Conservation (phyloP, 1,140 invertebrate genomes). For the Nephila pilipes region DNA sequence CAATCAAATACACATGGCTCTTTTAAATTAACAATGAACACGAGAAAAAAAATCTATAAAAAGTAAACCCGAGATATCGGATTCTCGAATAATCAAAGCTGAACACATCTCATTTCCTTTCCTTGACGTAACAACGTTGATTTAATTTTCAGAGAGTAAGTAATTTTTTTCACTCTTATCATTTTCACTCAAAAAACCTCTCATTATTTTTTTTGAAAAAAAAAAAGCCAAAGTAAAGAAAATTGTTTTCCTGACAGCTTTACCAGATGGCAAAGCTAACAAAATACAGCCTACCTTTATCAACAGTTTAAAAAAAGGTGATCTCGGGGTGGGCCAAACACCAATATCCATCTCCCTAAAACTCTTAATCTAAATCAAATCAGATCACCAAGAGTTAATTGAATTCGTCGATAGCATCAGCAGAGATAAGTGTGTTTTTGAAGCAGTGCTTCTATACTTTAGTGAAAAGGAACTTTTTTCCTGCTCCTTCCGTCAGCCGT, state of each 20-base stretch:
- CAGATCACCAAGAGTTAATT: constrained; percentile 26
- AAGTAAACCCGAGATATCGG: too few relatives aligned
- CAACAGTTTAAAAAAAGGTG: neutral
- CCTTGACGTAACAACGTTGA: neutral
- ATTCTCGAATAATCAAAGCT: too few relatives aligned
- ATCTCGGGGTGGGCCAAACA: neutral
- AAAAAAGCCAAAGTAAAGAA: neutral
- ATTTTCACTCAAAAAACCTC: neutral
- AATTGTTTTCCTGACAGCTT: neutral
- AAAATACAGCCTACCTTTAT: neutral
- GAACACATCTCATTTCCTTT: neutral
- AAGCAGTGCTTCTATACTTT: neutral
- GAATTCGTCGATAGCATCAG: constrained; percentile 29
- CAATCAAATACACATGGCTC: too few relatives aligned
- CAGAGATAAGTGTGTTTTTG: neutral
- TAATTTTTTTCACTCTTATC: neutral
- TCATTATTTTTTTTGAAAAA: neutral
- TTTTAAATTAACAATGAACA: too few relatives aligned
- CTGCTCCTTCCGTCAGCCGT: neutral
- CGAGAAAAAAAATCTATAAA: too few relatives aligned
- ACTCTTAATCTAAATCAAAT: constrained; percentile 59
- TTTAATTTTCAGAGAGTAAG: neutral
- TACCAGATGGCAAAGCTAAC: neutral
- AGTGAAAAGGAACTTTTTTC: constrained; percentile 1
- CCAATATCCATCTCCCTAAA: neutral